Percentiles rank a stretch among this genome's conserved stretches.
Evolutionary conservation across 2,888 invertebrate species (phyloP).

Genomic region (Quadriops clusia): DNA sequence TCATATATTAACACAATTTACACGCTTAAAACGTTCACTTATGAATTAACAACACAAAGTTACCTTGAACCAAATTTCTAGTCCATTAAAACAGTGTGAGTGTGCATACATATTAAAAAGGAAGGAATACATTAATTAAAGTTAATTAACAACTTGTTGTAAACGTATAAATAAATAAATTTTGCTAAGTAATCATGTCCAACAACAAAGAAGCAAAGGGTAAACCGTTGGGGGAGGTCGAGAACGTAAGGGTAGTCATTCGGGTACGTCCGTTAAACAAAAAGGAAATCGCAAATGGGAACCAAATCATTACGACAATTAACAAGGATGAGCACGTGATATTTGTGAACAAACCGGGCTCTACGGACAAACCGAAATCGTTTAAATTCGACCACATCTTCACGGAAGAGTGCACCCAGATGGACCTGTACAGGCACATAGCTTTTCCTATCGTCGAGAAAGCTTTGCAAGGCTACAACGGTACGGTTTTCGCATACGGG

Average conservation of each 20-base stretch:
- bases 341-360: constrained; percentile 61
- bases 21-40: too few species aligned
- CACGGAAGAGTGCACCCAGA: constrained; percentile 71
- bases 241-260: constrained; percentile 94
- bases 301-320: constrained; percentile 62
- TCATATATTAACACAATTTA: too few species aligned
- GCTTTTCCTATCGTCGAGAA: constrained; percentile 95
- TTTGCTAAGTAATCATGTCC: constrained; percentile 12
- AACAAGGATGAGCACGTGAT: constrained; percentile 67
- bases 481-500: constrained; percentile 81
- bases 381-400: constrained; percentile 96
- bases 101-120: too few species aligned
- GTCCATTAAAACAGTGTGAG: too few species aligned
- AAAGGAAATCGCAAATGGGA: constrained; percentile 63
- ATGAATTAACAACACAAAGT: too few species aligned
- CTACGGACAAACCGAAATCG: constrained; percentile 65
- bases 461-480: constrained; percentile 93
- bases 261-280: constrained; percentile 87
- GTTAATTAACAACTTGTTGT: too few species aligned
- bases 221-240: constrained; percentile 37
- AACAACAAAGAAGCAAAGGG: constrained; percentile 13
- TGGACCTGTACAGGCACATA: constrained; percentile 92
- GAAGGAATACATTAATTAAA: too few species aligned
- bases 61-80: too few species aligned
- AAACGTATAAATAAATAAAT: not conserved